Base-by-base conservation (phyloP, 1,140 invertebrate species). In the Papilio helenus region DNA sequence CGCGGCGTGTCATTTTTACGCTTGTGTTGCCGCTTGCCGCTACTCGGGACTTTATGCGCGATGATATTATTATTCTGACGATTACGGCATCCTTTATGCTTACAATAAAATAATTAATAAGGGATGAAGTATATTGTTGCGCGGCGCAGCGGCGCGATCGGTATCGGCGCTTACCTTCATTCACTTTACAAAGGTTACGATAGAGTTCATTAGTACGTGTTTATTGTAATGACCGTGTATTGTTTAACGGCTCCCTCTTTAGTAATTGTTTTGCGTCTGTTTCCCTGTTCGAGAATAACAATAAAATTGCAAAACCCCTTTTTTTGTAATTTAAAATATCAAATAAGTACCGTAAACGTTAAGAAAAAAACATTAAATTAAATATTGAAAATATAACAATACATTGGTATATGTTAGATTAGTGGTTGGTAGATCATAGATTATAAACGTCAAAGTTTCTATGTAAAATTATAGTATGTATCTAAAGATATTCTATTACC, bases 91-190 rank as follows among this genome's bases (percentile, higher is more conserved):
- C 93, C 89, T 94, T 94, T 94, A 94, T 94, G 91, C 89, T 90
- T 89, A 93, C 93, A 93, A 94, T 94, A 93, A 94, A 94, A 94
- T 94, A 94, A 94, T 94, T 94, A 94, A 94, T 94, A 94, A 94
- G 92, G 93, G 93, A 94, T 93, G 92, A 90, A 91, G 89, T 88
- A 89, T 89, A 93, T 93, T 92, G 91, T 93, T 86, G 87, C 72
- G 79, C 83, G 83, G 87, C 88, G 88, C 87, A 87, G 88, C 87
- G 87, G 90, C 83, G 88, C 85, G 93, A 93, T 94, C 85, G 89
- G 89, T 93, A 94, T 94, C 92, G 81, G 82, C 84, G 87, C 89
- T 93, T 92, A 90, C 84, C 85, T 91, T 85, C 88, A 86, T 90
- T 92, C 88, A 90, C 85, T 90, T 86, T 88, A 81, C 85, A 87